Evolutionary conservation across 1,140 invertebrate species (phyloP).

Genomic region (Lysiphlebus fabarum): DNA sequence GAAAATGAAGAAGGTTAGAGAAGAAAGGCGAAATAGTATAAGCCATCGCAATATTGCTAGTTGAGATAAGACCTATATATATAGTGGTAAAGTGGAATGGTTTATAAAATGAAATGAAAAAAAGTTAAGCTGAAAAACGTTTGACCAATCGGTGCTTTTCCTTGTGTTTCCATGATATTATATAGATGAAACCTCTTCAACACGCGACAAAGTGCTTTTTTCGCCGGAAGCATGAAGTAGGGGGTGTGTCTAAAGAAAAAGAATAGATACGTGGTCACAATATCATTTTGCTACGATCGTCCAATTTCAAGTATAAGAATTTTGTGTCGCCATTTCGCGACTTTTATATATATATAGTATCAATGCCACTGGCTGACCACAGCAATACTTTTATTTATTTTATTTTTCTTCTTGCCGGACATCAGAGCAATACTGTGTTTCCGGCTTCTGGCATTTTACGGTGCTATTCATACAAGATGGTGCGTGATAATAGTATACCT

Average conservation of each 20-base stretch:
- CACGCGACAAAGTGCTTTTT: slow-evolving; percentile 12
- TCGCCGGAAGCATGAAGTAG: slow-evolving; percentile 10
- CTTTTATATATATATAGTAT: no score
- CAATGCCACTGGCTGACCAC: slow-evolving; percentile 37
- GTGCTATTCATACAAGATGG: slow-evolving; percentile 52
- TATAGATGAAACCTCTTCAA: slow-evolving; percentile 10
- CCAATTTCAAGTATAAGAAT: slow-evolving; percentile 3
- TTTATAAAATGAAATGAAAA: not conserved
- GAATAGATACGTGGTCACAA: slow-evolving; percentile 14
- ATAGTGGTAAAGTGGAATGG: no score
- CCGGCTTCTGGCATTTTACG: slow-evolving; percentile 44
- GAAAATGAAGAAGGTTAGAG: no score
- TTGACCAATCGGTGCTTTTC: slow-evolving; percentile 36
- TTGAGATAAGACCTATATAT: not conserved
- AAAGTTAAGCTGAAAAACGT: slow-evolving; percentile 14
- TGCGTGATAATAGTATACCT: slow-evolving; percentile 52
- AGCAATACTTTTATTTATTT: slow-evolving; percentile 20
- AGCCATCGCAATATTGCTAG: slow-evolving; percentile 20
- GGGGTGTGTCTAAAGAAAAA: slow-evolving; percentile 26
- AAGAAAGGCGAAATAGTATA: not conserved
- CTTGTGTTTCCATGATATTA: not conserved
- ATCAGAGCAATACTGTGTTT: slow-evolving; percentile 38
- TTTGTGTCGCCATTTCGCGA: no score
- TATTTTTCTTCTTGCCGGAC: slow-evolving; percentile 30
- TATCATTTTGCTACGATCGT: slow-evolving; percentile 11